These are phyloP conservation scores for Bergia sp. DNA, from an alignment of 92 coral and sea anemone species.

Conservation along the genomic window DNA sequence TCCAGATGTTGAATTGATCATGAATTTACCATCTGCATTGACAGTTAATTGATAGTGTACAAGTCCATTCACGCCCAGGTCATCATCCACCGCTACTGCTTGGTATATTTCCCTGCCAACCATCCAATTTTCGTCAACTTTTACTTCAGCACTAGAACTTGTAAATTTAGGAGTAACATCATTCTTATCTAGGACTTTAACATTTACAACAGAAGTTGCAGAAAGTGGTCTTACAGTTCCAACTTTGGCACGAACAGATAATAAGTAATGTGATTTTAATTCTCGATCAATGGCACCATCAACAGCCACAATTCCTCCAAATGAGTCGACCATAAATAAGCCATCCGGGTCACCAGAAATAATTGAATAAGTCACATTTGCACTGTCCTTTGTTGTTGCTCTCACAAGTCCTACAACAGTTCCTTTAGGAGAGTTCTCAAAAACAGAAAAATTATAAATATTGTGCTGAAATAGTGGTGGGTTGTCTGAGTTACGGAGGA, in stretches of 20 bases:
- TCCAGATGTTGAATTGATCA: slow-evolving; percentile 82
- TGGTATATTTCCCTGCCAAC: slow-evolving; percentile 64
- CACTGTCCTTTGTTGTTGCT: slow-evolving; percentile 74
- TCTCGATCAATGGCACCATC: slow-evolving; percentile 86
- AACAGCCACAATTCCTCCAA: slow-evolving; percentile 91
- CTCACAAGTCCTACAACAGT: slow-evolving; percentile 84
- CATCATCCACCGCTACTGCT: slow-evolving; percentile 76
- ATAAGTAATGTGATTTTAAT: slow-evolving; percentile 55
- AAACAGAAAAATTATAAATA: slow-evolving; percentile 77
- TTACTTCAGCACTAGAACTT: slow-evolving; percentile 58
- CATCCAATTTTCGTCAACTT: slow-evolving; percentile 71
- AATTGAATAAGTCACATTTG: slow-evolving; percentile 67
- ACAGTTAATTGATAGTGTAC: slow-evolving; percentile 75
- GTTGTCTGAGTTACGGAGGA: slow-evolving; percentile 77
- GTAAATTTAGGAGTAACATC: slow-evolving; percentile 84
- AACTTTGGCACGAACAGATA: slow-evolving; percentile 77
- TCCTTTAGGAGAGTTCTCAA: slow-evolving; percentile 87
- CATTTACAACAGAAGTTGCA: slow-evolving; percentile 72
- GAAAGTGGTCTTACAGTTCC: slow-evolving; percentile 70
- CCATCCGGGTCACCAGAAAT: slow-evolving; percentile 85
- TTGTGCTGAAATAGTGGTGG: slow-evolving; percentile 77
- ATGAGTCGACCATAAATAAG: slow-evolving; percentile 68
- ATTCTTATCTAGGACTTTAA: slow-evolving; percentile 82
- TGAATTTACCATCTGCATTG: slow-evolving; percentile 70
- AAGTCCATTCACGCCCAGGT: slow-evolving; percentile 83